These are phyloP conservation scores for Psophia crepitans DNA, from an alignment of 2,113 vertebrate species.

Conservation along the genomic window DNA sequence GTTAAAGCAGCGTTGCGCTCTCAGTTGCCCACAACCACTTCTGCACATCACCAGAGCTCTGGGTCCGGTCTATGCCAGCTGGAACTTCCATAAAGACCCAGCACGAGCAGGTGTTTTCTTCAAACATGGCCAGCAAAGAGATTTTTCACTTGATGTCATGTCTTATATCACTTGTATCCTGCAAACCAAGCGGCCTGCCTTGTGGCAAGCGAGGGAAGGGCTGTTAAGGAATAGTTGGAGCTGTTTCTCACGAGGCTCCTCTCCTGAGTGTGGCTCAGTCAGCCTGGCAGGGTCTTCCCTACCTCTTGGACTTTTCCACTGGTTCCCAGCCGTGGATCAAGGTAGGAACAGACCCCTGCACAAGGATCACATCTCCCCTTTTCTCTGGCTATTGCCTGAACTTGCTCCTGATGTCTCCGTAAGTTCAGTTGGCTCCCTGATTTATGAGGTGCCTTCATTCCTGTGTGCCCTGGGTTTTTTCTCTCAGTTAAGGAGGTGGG, in stretches of 20 bases:
- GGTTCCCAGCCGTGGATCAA: not conserved
- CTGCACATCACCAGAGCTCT: not conserved
- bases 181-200: not conserved
- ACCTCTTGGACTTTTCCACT: not conserved
- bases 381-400: not conserved
- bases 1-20: not conserved
- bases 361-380: not conserved
- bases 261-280: not conserved
- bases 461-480: not conserved
- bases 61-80: not conserved
- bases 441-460: not conserved
- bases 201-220: not conserved
- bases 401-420: not conserved
- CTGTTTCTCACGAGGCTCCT: not conserved
- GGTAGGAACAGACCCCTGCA: not conserved
- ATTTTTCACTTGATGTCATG: not conserved
- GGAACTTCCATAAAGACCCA: not conserved
- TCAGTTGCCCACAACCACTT: not conserved
- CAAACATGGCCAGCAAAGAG: not conserved
- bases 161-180: not conserved
- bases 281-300: not conserved
- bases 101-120: not conserved
- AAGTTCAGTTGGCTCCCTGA: not conserved
- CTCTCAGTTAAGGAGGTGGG: not conserved
- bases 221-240: not conserved